These are phyloP conservation scores for Yponomeuta cagnagella DNA, from an alignment of 2,888 invertebrate species.

Conservation along the genomic window DNA sequence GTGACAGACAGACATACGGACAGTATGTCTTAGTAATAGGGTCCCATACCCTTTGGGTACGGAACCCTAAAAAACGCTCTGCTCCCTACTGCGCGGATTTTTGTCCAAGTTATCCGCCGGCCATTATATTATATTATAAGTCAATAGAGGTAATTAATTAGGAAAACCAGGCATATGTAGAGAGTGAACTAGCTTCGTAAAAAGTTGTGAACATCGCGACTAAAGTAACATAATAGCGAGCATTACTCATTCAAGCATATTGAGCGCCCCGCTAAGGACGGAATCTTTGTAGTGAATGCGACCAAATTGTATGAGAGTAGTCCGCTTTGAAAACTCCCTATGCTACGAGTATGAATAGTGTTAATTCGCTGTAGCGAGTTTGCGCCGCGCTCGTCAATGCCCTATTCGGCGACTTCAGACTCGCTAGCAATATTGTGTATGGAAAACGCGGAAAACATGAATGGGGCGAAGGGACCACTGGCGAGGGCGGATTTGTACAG, in stretches of 20 bases:
- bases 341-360: conserved; percentile 72
- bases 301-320: conserved; percentile 75
- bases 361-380: conserved; percentile 75
- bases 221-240: conserved; percentile 42
- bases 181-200: neutral
- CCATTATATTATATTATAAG: too few species aligned
- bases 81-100: too few species aligned
- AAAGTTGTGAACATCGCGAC: conserved; percentile 9
- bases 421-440: conserved; percentile 67
- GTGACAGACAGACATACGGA: too few species aligned
- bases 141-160: neutral
- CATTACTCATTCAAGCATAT: conserved; percentile 63
- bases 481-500: conserved; percentile 50
- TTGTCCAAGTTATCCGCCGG: too few species aligned
- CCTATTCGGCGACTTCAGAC: conserved; percentile 68
- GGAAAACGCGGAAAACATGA: conserved; percentile 71
- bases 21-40: too few species aligned
- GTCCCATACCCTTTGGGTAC: too few species aligned
- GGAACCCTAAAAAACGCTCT: too few species aligned
- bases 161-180: neutral
- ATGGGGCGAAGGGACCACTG: conserved; percentile 50
- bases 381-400: conserved; percentile 69
- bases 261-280: conserved; percentile 67
- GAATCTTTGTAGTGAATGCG: conserved; percentile 71
- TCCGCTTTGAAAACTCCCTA: conserved; percentile 71